These are phyloP conservation scores for Heteromormyrus szaboi DNA, from an alignment of 2,797 vertebrate species.

Conservation along the genomic window DNA sequence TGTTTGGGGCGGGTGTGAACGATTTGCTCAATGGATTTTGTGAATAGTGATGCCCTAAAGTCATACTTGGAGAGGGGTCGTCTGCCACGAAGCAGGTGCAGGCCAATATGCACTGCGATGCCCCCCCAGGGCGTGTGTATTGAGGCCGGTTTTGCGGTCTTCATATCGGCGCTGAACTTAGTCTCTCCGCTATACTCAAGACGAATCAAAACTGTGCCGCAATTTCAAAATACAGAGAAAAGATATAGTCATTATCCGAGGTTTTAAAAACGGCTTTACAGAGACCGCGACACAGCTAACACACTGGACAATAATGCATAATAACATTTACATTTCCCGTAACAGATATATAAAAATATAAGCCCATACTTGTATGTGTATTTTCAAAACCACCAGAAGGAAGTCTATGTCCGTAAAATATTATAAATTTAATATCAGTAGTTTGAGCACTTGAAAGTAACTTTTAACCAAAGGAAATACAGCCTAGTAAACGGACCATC, in stretches of 20 bases:
- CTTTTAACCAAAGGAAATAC: not conserved
- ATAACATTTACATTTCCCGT: not conserved
- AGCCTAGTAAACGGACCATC: not conserved
- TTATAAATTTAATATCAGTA: not conserved
- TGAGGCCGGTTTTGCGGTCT: not conserved
- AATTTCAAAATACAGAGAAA: not conserved
- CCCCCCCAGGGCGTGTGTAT: not conserved
- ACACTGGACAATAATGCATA: not conserved
- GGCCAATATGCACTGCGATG: not conserved
- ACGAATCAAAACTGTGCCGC: not conserved
- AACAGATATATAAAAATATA: not conserved
- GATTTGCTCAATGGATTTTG: slow-evolving; percentile 33
- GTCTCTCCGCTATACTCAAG: not conserved
- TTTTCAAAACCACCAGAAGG: not conserved
- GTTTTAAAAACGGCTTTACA: not conserved
- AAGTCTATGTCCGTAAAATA: not conserved
- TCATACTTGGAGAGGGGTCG: slow-evolving; percentile 16
- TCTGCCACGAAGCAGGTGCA: slow-evolving; percentile 34
- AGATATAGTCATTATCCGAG: not conserved
- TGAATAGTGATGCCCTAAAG: slow-evolving; percentile 14
- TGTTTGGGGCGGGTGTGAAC: slow-evolving; percentile 47
- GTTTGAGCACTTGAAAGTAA: not conserved
- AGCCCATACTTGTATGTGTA: not conserved
- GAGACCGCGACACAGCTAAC: not conserved
- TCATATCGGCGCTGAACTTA: not conserved